A percentile compares a stretch with the other conserved stretches of the same genome.
Conservation (phyloP, 1,140 invertebrate genomes). For the Aporrectodea caliginosa region DNA sequence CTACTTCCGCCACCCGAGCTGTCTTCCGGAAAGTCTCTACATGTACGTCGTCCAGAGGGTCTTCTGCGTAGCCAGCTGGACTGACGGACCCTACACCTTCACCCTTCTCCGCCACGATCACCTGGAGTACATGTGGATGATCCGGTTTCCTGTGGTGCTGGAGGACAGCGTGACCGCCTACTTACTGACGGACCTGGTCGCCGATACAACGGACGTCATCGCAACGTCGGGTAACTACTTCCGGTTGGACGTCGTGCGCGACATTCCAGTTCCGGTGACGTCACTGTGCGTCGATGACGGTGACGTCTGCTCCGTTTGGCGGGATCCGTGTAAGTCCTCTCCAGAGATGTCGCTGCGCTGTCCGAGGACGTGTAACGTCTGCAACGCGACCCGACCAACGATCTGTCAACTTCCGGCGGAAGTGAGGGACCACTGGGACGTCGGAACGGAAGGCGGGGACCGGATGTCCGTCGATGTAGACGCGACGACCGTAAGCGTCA, state of each 20-base stretch:
- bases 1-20: constrained; percentile 20
- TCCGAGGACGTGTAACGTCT: constrained; percentile 18
- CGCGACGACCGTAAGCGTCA: neutral
- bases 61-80: constrained; percentile 27
- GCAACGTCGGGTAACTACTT: constrained; percentile 4
- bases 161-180: neutral
- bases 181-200: constrained; percentile 16
- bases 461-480: neutral
- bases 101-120: constrained; percentile 10
- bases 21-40: constrained; percentile 16
- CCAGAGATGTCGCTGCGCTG: constrained; percentile 12
- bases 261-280: constrained; percentile 3
- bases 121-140: constrained; percentile 6
- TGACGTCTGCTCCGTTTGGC: constrained; percentile 21
- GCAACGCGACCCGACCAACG: constrained; percentile 5
- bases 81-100: constrained; percentile 10
- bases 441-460: neutral
- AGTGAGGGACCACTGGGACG: constrained; percentile 13
- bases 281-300: constrained; percentile 27
- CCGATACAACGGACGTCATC: neutral
- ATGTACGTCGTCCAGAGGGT: constrained; percentile 16
- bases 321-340: constrained; percentile 4
- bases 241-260: constrained; percentile 7
- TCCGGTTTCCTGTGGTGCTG: neutral
- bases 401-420: constrained; percentile 6